Percentiles rank a stretch among this genome's conserved stretches.
These are phyloP conservation scores for Dendrolimus kikuchii DNA, from an alignment of 1,140 invertebrate species.

Conservation along the genomic window DNA sequence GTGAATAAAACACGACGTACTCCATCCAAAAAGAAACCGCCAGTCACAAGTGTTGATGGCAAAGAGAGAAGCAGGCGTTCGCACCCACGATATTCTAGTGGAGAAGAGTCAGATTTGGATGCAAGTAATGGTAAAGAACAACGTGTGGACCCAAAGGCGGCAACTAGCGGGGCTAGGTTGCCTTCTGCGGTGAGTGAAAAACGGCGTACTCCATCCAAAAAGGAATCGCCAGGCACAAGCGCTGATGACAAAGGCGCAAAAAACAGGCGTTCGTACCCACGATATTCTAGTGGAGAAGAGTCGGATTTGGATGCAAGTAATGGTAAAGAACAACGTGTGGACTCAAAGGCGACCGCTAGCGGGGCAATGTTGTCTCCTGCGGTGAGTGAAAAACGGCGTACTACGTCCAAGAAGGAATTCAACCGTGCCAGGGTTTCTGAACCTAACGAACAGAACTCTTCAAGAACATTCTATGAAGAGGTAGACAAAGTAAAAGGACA, in stretches of 20 bases:
- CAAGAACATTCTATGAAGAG: slow-evolving; percentile 58
- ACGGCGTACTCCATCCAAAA: slow-evolving; percentile 49
- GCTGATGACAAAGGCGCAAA: slow-evolving; percentile 21
- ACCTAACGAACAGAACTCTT: slow-evolving; percentile 65
- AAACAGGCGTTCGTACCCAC: slow-evolving; percentile 62
- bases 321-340: slow-evolving; percentile 59
- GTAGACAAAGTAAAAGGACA: slow-evolving; percentile 64
- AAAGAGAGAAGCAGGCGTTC: slow-evolving; percentile 39
- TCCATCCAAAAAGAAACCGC: slow-evolving; percentile 58
- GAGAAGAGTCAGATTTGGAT: slow-evolving; percentile 72
- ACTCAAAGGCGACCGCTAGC: slow-evolving; percentile 62
- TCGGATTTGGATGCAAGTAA: slow-evolving; percentile 61
- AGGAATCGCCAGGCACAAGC: slow-evolving; percentile 58
- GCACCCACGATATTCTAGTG: slow-evolving; percentile 73
- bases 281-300: slow-evolving; percentile 75
- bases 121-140: slow-evolving; percentile 60
- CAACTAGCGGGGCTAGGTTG: slow-evolving; percentile 62
- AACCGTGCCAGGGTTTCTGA: slow-evolving; percentile 70
- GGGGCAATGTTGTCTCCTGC: slow-evolving; percentile 65
- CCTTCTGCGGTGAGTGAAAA: slow-evolving; percentile 54
- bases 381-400: slow-evolving; percentile 42
- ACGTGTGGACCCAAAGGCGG: slow-evolving; percentile 55
- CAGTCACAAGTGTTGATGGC: slow-evolving; percentile 48
- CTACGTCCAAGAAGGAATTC: slow-evolving; percentile 53
- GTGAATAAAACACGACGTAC: slow-evolving; percentile 45